Evolutionary conservation across 2,797 vertebrate species (phyloP), one percentile per base, ranked within the genome.

Genomic region (Tenualosa ilisha): DNA sequence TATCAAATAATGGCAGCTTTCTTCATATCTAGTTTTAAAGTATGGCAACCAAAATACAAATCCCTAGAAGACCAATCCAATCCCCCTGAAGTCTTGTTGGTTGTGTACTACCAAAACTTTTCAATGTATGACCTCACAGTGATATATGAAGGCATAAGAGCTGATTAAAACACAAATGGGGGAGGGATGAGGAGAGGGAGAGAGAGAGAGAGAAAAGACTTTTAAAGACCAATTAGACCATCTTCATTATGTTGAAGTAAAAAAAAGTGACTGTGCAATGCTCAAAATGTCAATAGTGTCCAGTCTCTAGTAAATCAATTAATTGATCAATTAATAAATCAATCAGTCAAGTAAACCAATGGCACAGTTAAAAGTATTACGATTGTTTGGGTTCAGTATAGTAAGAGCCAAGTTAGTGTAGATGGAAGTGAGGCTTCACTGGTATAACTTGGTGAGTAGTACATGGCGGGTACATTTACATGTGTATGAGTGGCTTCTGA

Each of bases 1-100:
- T 87, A 81, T 86, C 89, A 84, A 90, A 92, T 87, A 89, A 89
- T 92, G 92, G 92, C 91, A 92, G 88, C 87, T 79, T 82, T 88
- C 68, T 43, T 22, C 72, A 79, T 46, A 79, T 22, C 40, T 49
- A 63, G 50, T 61, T 59, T 65, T 82, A 68, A 82, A 37, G 83
- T 83, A 91, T 88, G 89, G 87, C 86, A 89, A 89, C 86, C 17
- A 84, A 83, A 83, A 86, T 86, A 84, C 79, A 81, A 84, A 87
- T 72, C 8, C 82, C 49, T 88, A 40, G 2, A 83, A 82, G 56
- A 88, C 65, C 84, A 89, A 15, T 6, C 65, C 84, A 89, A 15
- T 6, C 13, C 13, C 68, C 68, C 61, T 20, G 37, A 17, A 53
- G 65, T 86, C 22, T 82, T 83, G 37, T 26, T 31, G 81, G 50